Percentiles rank a stretch among this genome's conserved stretches.
phyloP scores from a whole-genome alignment of 1,140 invertebrate species.

The Portunus trituberculatus region DNA sequence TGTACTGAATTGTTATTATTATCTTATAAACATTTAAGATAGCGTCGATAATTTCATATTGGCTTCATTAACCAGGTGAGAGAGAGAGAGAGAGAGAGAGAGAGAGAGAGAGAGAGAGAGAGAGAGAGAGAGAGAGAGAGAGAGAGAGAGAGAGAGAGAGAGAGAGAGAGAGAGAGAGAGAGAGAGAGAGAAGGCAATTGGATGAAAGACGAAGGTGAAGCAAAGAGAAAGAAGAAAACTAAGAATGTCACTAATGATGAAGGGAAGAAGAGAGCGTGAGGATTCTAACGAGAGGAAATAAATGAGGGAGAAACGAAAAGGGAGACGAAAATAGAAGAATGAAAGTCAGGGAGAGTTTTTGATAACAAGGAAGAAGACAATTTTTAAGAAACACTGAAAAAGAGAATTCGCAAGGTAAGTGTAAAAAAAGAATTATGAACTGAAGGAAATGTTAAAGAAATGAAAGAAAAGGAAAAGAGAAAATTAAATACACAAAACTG shows the following conservation, averaged over 20 bases:
- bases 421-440: neutral
- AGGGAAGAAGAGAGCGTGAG: no score
- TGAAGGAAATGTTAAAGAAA: neutral
- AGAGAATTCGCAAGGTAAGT: neutral
- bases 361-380: neutral
- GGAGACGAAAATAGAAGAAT: no score
- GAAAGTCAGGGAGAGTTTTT: no score
- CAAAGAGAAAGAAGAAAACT: constrained; percentile 19
- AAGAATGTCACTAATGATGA: no score
- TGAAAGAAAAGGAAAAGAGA: neutral
- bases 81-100: no score
- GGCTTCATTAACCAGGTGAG: no score
- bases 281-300: no score
- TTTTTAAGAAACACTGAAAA: neutral
- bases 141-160: constrained; percentile 42
- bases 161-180: constrained; percentile 52
- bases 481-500: neutral
- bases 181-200: constrained; percentile 4
- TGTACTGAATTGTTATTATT: no score
- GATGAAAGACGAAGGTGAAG: neutral
- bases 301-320: no score
- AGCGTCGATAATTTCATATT: no score
- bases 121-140: constrained; percentile 23
- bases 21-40: no score
- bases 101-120: no score